A percentile compares a stretch with the other conserved stretches of the same genome.
These are phyloP conservation scores for Pungitius pungitius DNA, from an alignment of 2,113 vertebrate genomes.

Conservation along the genomic window DNA sequence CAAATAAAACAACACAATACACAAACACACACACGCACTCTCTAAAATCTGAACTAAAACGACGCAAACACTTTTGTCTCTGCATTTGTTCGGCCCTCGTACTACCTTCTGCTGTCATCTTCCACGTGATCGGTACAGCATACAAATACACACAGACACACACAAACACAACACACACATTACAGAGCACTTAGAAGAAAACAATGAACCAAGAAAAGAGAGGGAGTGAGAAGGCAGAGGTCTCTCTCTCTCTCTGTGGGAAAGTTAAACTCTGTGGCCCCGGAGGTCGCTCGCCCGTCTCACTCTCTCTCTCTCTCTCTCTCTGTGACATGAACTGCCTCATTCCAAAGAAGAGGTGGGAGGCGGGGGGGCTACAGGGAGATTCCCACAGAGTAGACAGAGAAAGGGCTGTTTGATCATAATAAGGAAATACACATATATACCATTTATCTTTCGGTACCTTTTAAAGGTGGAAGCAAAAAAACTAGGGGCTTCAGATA, in stretches of 20 bases:
- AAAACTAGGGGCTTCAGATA: too few relatives aligned
- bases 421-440: neutral
- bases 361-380: slow-evolving; percentile 78
- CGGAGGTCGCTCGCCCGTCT: slow-evolving; percentile 71
- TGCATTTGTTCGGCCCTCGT: neutral
- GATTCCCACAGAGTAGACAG: slow-evolving; percentile 81
- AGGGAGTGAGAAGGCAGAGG: slow-evolving; percentile 48
- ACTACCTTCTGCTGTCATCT: slow-evolving; percentile 13
- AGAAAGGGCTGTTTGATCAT: neutral
- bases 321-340: slow-evolving; percentile 52
- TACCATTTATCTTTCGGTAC: neutral
- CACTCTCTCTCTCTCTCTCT: slow-evolving; percentile 36
- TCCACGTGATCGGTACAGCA: slow-evolving; percentile 3
- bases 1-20: slow-evolving; percentile 7
- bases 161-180: slow-evolving; percentile 13
- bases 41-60: neutral
- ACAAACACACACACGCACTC: slow-evolving; percentile 10
- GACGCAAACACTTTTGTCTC: slow-evolving; percentile 12
- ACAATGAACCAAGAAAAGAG: slow-evolving; percentile 18
- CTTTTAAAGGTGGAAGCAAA: neutral
- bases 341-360: slow-evolving; percentile 74
- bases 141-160: neutral
- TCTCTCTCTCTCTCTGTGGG: slow-evolving; percentile 77
- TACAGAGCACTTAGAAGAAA: slow-evolving; percentile 11
- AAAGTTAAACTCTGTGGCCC: slow-evolving; percentile 88